A percentile compares a stretch with the other conserved stretches of the same genome.
These are phyloP conservation scores for Drosophila sordidula DNA, from an alignment of 2,888 invertebrate genomes.

Conservation along the genomic window DNA sequence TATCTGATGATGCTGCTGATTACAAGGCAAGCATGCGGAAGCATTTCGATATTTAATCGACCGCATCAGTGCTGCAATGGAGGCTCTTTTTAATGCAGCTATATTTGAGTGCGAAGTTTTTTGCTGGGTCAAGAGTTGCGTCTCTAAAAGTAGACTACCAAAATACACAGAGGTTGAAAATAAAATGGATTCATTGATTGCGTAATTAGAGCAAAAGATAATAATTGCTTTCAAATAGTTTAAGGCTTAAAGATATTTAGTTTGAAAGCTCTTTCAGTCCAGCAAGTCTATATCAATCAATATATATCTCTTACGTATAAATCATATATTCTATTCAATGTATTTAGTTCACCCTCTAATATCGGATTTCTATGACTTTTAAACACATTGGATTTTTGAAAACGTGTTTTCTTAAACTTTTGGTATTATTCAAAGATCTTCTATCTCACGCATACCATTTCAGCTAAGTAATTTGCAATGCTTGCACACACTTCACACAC, in stretches of 20 bases:
- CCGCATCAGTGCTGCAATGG: not conserved
- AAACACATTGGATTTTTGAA: not conserved
- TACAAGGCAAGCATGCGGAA: slow-evolving; percentile 42
- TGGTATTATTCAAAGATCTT: not conserved
- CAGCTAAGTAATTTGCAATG: slow-evolving; percentile 23
- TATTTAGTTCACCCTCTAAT: not conserved
- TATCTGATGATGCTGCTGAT: slow-evolving; percentile 8
- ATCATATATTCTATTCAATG: too few species aligned
- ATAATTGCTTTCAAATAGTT: too few species aligned
- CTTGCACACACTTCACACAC: slow-evolving; percentile 6
- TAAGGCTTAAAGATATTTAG: too few species aligned
- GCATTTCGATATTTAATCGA: slow-evolving; percentile 30
- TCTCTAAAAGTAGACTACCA: not conserved
- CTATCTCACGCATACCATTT: slow-evolving; percentile 8
- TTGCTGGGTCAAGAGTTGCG: not conserved
- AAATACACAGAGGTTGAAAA: not conserved
- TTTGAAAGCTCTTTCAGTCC: too few species aligned
- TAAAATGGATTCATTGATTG: too few species aligned
- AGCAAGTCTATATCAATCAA: too few species aligned
- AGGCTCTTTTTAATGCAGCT: not conserved
- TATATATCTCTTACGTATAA: too few species aligned
- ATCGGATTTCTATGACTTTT: not conserved
- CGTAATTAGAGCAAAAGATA: too few species aligned
- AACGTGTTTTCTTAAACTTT: not conserved
- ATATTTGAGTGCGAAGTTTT: slow-evolving; percentile 5